Percentiles rank a stretch among this genome's conserved stretches.
These are phyloP conservation scores for Cheiracanthium punctorium DNA, from an alignment of 2,888 invertebrate species.

Conservation along the genomic window DNA sequence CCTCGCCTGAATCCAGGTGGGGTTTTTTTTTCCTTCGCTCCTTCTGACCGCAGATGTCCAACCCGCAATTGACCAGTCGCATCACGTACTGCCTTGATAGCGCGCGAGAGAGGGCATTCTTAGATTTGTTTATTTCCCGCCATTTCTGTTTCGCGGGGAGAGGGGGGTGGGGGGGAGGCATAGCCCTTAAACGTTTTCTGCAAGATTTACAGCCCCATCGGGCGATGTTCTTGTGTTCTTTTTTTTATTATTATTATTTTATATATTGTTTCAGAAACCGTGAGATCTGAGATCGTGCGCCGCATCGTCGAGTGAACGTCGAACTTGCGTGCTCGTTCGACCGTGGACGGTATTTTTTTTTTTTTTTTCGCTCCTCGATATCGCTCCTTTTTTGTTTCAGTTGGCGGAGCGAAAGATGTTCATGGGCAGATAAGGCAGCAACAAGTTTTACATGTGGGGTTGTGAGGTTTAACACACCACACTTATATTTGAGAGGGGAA, in stretches of 20 bases:
- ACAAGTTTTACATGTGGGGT: background rate
- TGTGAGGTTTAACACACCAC: background rate
- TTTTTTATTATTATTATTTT: background rate
- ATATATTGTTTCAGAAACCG: slow-evolving; percentile 8
- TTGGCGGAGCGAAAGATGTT: background rate
- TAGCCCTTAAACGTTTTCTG: background rate
- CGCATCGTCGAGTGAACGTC: background rate
- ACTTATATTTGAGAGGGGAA: too few relatives aligned
- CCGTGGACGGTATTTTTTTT: background rate
- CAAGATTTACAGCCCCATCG: background rate
- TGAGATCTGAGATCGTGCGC: background rate
- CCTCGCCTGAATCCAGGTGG: background rate
- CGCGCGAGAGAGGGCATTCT: background rate
- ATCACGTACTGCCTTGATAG: background rate
- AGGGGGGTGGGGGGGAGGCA: background rate
- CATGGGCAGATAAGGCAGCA: background rate
- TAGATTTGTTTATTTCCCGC: background rate
- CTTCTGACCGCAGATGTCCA: slow-evolving; percentile 14
- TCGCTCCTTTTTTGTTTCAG: slow-evolving; percentile 1
- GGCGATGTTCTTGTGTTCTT: too few relatives aligned
- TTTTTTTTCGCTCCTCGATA: background rate
- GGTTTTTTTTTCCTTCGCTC: too few relatives aligned
- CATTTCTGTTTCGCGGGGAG: background rate
- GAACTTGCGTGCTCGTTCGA: background rate
- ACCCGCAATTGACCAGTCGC: background rate